Evolutionary conservation across 2,888 invertebrate genomes (phyloP).

Genomic region (Trichacis sp.): DNA sequence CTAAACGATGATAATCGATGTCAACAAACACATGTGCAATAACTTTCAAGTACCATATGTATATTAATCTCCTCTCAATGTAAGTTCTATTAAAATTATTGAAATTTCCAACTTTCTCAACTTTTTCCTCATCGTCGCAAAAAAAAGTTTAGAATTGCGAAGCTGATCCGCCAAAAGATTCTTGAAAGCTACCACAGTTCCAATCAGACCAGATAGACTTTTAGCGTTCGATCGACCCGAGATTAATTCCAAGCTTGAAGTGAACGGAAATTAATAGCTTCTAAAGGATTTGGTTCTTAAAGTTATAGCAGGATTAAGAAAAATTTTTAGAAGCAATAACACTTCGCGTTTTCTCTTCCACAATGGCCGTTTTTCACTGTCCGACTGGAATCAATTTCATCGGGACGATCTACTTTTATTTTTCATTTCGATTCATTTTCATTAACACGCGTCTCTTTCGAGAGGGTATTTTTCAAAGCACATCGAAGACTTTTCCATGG

Average conservation of each 20-base stretch:
- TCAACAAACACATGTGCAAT: too few relatives aligned
- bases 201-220: not conserved
- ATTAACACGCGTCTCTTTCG: not conserved
- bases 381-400: not conserved
- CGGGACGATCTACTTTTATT: not conserved
- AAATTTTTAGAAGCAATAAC: not conserved
- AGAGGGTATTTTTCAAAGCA: too few relatives aligned
- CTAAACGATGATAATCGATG: too few relatives aligned
- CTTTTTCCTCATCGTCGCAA: too few relatives aligned
- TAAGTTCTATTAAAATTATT: too few relatives aligned
- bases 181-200: not conserved
- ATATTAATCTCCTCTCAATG: too few relatives aligned
- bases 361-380: not conserved
- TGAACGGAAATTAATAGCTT: constrained; percentile 1
- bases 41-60: too few relatives aligned
- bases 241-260: not conserved
- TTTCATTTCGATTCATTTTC: not conserved
- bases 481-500: not conserved
- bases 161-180: not conserved
- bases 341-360: not conserved
- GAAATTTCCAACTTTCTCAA: too few relatives aligned
- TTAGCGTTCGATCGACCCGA: not conserved
- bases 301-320: not conserved
- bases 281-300: not conserved
- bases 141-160: not conserved